A percentile compares a stretch with the other conserved stretches of the same genome.
Evolutionary conservation across 2,888 invertebrate genomes (phyloP).

Genomic region (Ectemnius cavifrons): DNA sequence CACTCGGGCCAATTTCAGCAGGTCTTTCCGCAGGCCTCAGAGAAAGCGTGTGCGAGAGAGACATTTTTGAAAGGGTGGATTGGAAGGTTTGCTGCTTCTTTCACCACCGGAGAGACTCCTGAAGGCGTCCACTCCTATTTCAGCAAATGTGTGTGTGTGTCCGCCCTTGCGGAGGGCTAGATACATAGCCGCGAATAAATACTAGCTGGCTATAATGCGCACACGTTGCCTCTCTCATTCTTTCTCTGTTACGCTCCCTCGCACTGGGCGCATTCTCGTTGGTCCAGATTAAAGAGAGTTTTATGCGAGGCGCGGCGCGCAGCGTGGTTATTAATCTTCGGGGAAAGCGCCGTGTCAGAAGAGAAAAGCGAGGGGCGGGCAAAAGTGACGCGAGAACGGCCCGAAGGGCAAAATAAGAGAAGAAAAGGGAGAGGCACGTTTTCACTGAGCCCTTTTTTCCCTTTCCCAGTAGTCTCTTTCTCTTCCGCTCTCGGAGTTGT

Average conservation of each 20-base stretch:
- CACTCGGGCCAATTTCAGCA: no score
- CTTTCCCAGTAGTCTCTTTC: constrained; percentile 21
- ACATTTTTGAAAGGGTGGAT: no score
- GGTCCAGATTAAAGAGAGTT: constrained; percentile 69
- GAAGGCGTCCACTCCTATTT: no score
- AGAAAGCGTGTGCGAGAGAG: not conserved
- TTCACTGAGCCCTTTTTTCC: not conserved
- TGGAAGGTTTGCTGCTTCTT: no score
- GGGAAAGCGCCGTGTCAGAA: constrained; percentile 54
- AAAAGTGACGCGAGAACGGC: constrained; percentile 32
- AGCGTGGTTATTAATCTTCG: constrained; percentile 68
- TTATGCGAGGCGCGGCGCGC: constrained; percentile 59
- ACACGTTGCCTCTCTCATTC: constrained; percentile 12
- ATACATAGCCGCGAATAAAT: constrained; percentile 18
- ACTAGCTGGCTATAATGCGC: constrained; percentile 49
- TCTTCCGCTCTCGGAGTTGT: constrained; percentile 21
- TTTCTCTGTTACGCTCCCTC: constrained; percentile 16
- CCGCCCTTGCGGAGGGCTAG: not conserved
- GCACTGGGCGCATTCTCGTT: constrained; percentile 39
- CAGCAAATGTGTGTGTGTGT: no score
- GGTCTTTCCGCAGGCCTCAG: not conserved
- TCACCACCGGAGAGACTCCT: no score
- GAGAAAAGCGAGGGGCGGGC: not conserved
- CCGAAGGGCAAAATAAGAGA: constrained; percentile 37
- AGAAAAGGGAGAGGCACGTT: constrained; percentile 21